Base-by-base conservation (phyloP, 2,113 vertebrate species). In the Callospermophilus lateralis region DNA sequence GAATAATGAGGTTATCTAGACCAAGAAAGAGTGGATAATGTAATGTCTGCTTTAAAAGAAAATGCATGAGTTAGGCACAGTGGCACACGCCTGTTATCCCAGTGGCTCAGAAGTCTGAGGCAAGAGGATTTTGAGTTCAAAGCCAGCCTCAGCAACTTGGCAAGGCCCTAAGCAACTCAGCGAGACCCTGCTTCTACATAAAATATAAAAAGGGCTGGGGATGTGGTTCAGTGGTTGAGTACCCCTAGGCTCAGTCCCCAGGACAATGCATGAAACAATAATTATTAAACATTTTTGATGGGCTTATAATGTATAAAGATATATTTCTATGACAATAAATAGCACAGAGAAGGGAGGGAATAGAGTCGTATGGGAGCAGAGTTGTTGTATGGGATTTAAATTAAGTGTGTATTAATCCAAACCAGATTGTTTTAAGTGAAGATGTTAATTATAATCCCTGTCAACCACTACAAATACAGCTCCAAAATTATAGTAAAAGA, bases 401-500 rank as follows among this genome's bases (percentile, higher is more conserved):
- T 95, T 88, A 55, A 55, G 11, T 53, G 94, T 72, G 4, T 68
- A 63, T 73, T 95, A 88, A 95, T 81, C 58, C 51, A 95, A 92
- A 76, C n/a, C 42, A 77, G 15, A 95, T 89, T 72, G 61, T 28
- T 93, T 87, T 88, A 85, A 87, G 63, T 90, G 90, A 93, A 90
- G 9, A 61, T 84, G 80, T 89, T 94, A 73, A 45, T 91, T 94
- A 2, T 92, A 96, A 63, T 61, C 51, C 55, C n/a, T 9, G 42
- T 58, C 20, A 87, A 65, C 58, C 37, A 53, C 19, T 48, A 55
- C 3, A 24, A 76, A 90, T 68, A 58, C 61, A 79, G 58, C n/a
- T 93, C 19, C 11, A 91, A 93, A 95, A 84, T 45, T 61, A 37
- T 87, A 74, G 34, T 88, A 45, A 94, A 84, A 96, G 30, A 95